Percentiles rank a stretch among this genome's conserved stretches.
These are phyloP conservation scores for Ginglymostoma cirratum DNA, from an alignment of 2,113 vertebrate species.

Conservation along the genomic window DNA sequence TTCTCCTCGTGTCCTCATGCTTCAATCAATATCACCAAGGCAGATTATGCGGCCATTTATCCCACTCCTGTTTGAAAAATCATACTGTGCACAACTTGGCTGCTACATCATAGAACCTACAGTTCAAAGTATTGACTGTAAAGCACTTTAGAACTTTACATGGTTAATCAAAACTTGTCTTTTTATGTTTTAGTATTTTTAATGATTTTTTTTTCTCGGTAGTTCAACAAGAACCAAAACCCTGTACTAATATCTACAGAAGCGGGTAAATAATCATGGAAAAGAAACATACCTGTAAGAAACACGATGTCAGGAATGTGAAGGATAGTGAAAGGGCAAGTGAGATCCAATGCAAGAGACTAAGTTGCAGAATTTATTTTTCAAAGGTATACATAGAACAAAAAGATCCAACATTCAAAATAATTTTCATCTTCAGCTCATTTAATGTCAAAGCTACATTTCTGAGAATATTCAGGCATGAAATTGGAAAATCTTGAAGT, in stretches of 20 bases:
- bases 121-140: background rate
- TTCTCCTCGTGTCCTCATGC: background rate
- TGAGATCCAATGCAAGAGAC: background rate
- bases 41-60: background rate
- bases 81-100: background rate
- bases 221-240: background rate
- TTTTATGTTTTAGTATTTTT: background rate
- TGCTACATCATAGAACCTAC: background rate
- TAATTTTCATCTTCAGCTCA: conserved; percentile 6
- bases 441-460: background rate
- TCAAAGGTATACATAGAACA: background rate
- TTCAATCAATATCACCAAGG: background rate
- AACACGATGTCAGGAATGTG: background rate
- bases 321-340: background rate
- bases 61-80: background rate
- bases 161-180: background rate
- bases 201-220: background rate
- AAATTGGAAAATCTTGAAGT: background rate
- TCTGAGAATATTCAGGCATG: background rate
- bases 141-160: background rate
- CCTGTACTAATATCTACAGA: background rate
- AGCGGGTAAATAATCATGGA: background rate
- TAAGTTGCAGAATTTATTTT: background rate
- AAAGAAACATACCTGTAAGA: background rate
- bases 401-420: background rate